phyloP scores from a whole-genome alignment of 2,888 invertebrate species.

The Coecobrya sp. region DNA sequence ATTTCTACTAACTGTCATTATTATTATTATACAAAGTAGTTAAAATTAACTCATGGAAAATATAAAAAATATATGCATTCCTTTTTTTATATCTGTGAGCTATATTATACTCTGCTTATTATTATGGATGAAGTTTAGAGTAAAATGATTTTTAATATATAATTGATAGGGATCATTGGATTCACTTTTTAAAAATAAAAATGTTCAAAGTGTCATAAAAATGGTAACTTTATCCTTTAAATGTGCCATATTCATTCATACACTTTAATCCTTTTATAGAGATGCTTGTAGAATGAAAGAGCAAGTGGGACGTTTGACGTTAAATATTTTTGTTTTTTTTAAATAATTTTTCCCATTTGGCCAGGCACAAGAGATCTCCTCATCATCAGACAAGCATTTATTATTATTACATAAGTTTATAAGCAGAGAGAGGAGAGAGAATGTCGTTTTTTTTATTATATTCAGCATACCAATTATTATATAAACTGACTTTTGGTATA shows the following conservation, averaged over 20 bases:
- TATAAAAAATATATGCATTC: too few species aligned
- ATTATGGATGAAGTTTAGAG: too few species aligned
- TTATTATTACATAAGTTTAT: background rate
- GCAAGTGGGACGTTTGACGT: constrained; percentile 18
- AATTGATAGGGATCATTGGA: constrained; percentile 36
- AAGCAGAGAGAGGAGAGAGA: background rate
- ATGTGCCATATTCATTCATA: background rate
- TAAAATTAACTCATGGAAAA: too few species aligned
- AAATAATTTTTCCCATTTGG: constrained; percentile 14
- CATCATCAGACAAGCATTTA: too few species aligned
- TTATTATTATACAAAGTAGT: too few species aligned
- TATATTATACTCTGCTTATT: too few species aligned
- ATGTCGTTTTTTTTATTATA: too few species aligned
- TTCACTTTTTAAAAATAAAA: constrained; percentile 44
- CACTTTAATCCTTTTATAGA: constrained; percentile 45
- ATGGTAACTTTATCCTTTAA: constrained; percentile 51
- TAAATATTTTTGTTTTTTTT: background rate
- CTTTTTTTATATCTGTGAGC: too few species aligned
- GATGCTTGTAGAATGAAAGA: background rate
- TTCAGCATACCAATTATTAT: constrained; percentile 4
- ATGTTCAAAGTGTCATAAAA: constrained; percentile 45
- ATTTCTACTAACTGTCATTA: too few species aligned
- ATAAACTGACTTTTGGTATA: too few species aligned
- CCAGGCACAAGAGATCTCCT: too few species aligned
- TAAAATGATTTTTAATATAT: background rate